Percentiles rank a stretch among this genome's conserved stretches.
These are phyloP conservation scores for Lepidurus couesii DNA, from an alignment of 1,140 invertebrate species.

Conservation along the genomic window DNA sequence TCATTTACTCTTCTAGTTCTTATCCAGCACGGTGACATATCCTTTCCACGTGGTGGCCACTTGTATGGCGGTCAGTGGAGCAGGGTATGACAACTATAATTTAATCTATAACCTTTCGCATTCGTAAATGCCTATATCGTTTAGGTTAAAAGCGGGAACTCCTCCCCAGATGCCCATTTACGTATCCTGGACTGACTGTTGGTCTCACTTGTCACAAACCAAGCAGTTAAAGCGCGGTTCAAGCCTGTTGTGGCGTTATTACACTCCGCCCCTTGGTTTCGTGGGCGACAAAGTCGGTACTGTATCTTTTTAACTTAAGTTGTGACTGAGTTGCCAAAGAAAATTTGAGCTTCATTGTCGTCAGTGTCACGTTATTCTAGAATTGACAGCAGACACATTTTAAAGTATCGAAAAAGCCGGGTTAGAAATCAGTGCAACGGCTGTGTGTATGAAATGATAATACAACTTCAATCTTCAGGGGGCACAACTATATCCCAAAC, in stretches of 20 bases:
- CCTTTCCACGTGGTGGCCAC: constrained; percentile 79
- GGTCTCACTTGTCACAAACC: constrained; percentile 61
- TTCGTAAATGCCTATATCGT: constrained; percentile 39
- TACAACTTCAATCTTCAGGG: neutral
- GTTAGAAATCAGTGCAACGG: constrained; percentile 10
- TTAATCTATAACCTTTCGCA: constrained; percentile 28
- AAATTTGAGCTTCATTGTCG: neutral
- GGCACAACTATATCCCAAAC: neutral
- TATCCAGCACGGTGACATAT: constrained; percentile 73
- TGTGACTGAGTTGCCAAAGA: neutral
- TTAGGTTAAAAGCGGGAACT: constrained; percentile 63
- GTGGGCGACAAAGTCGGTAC: constrained; percentile 1
- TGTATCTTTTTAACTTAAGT: neutral
- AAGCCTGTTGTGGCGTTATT: constrained; percentile 72
- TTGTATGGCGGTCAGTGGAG: constrained; percentile 74
- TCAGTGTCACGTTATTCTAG: neutral
- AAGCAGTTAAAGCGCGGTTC: constrained; percentile 77
- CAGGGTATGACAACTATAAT: constrained; percentile 50
- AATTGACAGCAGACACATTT: neutral
- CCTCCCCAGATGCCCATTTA: constrained; percentile 77
- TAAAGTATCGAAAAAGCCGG: neutral
- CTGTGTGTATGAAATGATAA: neutral
- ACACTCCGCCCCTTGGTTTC: constrained; percentile 44
- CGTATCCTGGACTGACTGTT: constrained; percentile 68
- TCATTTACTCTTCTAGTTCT: constrained; percentile 50